A percentile compares a stretch with the other conserved stretches of the same genome.
Evolutionary conservation across 1,140 invertebrate genomes (phyloP).

Genomic region (Lepidurus apus): DNA sequence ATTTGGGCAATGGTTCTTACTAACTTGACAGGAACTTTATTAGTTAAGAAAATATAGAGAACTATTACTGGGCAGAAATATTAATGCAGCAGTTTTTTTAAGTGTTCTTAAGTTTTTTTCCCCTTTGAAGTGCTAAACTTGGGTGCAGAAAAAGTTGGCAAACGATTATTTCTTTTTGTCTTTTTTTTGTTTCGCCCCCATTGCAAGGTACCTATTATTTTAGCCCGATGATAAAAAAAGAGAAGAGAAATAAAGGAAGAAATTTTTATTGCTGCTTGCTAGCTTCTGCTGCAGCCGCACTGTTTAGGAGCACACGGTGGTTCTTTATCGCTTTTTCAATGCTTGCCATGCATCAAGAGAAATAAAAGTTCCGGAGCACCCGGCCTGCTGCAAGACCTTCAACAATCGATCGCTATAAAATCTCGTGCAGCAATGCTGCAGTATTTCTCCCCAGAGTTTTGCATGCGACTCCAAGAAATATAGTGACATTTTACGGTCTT

Average conservation of each 20-base stretch:
- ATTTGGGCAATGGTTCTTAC: no score
- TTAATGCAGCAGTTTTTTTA: no score
- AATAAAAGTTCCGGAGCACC: conserved; percentile 5
- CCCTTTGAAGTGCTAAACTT: no score
- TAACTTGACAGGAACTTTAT: no score
- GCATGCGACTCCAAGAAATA: background rate
- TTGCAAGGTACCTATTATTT: no score
- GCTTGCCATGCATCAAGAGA: background rate
- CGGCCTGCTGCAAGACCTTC: background rate
- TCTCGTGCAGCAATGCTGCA: background rate
- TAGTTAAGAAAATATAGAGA: no score
- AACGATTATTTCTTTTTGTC: background rate
- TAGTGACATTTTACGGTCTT: background rate
- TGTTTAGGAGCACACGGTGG: conserved; percentile 11
- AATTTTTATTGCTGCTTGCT: background rate
- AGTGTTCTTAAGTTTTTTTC: no score
- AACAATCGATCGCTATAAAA: background rate
- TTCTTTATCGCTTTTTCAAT: conserved; percentile 38
- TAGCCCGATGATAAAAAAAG: background rate
- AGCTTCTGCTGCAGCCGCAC: background rate
- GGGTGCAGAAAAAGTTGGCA: no score
- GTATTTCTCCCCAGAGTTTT: background rate
- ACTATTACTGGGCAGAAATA: no score
- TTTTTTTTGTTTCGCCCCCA: background rate
- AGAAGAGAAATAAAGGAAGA: background rate